phyloP scores from a whole-genome alignment of 2,888 invertebrate species.

The Pristionchus maxplancki region DNA sequence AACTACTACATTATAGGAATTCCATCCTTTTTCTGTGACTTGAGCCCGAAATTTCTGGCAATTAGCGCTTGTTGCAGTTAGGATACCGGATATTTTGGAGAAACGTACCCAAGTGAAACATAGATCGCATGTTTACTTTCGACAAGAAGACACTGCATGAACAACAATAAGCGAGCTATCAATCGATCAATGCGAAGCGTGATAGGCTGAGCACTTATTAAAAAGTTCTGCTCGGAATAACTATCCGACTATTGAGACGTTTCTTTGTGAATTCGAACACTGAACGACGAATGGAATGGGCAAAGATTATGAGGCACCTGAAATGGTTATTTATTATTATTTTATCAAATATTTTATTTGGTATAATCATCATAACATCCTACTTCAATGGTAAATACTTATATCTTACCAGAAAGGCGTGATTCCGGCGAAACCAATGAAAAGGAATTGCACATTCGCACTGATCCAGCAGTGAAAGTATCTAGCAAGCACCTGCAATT shows the following conservation, averaged over 20 bases:
- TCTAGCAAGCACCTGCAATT: too few relatives aligned
- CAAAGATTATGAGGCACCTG: neutral
- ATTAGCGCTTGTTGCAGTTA: neutral
- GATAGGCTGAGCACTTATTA: neutral
- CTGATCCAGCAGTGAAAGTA: neutral
- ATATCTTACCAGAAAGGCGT: neutral
- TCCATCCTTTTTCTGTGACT: neutral
- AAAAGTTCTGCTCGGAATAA: neutral
- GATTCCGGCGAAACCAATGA: neutral
- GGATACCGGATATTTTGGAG: neutral
- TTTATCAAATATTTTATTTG: too few relatives aligned
- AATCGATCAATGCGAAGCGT: too few relatives aligned
- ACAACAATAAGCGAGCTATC: neutral
- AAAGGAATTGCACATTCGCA: neutral
- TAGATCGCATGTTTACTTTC: neutral
- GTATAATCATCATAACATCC: too few relatives aligned
- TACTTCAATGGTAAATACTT: neutral
- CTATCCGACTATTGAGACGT: neutral
- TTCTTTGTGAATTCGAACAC: neutral
- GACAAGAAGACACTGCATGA: neutral
- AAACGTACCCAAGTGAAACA: neutral
- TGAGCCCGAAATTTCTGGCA: neutral
- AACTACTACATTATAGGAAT: neutral
- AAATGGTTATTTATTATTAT: neutral
- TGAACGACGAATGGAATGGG: neutral